These are phyloP conservation scores for Fulica atra DNA, from an alignment of 2,113 vertebrate species.

Conservation along the genomic window DNA sequence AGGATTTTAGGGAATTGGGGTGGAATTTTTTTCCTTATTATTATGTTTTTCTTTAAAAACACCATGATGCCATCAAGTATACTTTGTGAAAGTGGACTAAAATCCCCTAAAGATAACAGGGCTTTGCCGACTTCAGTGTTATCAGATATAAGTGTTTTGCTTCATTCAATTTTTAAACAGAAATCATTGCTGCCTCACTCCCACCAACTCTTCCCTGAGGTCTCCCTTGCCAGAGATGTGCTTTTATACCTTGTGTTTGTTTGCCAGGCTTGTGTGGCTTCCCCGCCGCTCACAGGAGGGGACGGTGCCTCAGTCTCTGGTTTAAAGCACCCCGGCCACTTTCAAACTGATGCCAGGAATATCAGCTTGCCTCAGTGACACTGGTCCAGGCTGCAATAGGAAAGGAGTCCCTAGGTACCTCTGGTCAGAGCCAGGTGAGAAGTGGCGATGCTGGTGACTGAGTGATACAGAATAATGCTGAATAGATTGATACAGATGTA, in stretches of 20 bases:
- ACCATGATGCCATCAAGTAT: background rate
- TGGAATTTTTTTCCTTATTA: background rate
- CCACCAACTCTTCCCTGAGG: background rate
- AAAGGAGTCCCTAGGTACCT: background rate
- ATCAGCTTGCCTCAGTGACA: accelerated
- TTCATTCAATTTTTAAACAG: background rate
- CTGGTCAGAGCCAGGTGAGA: background rate
- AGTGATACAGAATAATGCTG: too few species aligned
- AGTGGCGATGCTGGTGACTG: background rate
- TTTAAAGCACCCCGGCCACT: background rate
- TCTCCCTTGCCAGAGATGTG: background rate
- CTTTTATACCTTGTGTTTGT: background rate
- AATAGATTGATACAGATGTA: too few species aligned
- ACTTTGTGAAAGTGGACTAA: background rate
- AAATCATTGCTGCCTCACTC: background rate
- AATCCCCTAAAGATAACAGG: background rate
- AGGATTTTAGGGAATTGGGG: background rate
- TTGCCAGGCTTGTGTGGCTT: background rate
- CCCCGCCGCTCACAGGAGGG: background rate
- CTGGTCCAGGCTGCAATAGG: background rate
- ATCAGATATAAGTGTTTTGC: background rate
- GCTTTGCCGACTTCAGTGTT: background rate
- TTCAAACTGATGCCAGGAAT: background rate
- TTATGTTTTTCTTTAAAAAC: background rate
- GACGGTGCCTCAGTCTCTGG: accelerated